phyloP scores from a whole-genome alignment of 1,140 invertebrate genomes.

The Pachypsylla venusta region DNA sequence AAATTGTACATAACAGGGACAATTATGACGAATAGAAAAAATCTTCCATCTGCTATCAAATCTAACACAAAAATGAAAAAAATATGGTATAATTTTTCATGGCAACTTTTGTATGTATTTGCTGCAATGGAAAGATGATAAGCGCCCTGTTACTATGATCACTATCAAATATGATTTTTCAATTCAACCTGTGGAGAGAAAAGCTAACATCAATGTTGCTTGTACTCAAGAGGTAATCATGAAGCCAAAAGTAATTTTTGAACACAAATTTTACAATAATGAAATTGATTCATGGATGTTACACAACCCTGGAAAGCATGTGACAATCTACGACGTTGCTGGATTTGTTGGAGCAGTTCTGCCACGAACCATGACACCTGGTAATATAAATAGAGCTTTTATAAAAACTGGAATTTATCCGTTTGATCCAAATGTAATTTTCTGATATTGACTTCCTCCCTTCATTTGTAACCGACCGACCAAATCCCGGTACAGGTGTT shows the following conservation, averaged over 20 bases:
- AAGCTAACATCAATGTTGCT: not conserved
- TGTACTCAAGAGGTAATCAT: not conserved
- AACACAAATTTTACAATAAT: conserved; percentile 19
- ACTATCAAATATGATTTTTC: not conserved
- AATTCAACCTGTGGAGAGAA: not conserved
- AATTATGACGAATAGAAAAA: not conserved
- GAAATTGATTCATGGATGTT: conserved; percentile 25
- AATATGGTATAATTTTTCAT: not conserved
- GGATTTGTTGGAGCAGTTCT: conserved; percentile 22
- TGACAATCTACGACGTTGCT: conserved; percentile 28
- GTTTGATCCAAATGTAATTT: conserved; percentile 28
- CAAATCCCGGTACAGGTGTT: no score
- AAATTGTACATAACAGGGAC: not conserved
- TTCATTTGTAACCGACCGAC: conserved; percentile 28
- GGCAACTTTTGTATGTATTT: not conserved
- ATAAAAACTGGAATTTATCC: conserved; percentile 26
- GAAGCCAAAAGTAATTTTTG: conserved; percentile 9
- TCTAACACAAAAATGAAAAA: not conserved
- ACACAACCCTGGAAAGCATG: not conserved
- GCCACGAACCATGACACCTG: conserved; percentile 23
- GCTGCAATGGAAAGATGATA: conserved; percentile 1
- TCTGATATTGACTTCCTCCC: conserved; percentile 28
- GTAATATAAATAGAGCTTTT: conserved; percentile 27
- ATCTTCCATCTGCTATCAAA: not conserved
- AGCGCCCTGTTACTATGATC: not conserved